Evolutionary conservation across 1,140 invertebrate genomes (phyloP), one percentile per base, ranked within the genome.

Genomic region (Grapholita molesta): DNA sequence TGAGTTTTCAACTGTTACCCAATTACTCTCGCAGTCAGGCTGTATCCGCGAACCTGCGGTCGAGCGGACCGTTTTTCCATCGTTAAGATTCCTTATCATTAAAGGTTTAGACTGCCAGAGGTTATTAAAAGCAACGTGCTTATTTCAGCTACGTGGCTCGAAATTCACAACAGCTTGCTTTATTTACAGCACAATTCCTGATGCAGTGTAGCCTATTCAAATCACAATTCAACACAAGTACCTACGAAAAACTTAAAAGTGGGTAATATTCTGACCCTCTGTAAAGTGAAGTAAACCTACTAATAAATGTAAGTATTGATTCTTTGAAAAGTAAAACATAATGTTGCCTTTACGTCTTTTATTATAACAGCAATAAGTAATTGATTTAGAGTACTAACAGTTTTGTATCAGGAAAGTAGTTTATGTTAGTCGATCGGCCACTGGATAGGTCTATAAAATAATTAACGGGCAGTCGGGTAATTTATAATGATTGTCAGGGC

Each of bases 1-100:
- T 65, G 30, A 24, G 30, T 65, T 33, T 65, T 33, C n/a, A 65
- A 65, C 64, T 65, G 64, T 65, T 61, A 61, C 64, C 30, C 64
- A 65, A 65, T 65, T 65, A 65, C 64, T 32, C 25, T 32, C 25
- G 55, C 55, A n/a, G 30, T 61, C 25, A 30, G 24, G 53, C 53
- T 23, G 24, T 28, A 28, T 30, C 15, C 55, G 55, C 30, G 12
- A 30, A 61, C 30, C 55, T 61, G 55, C 25, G n/a, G 8, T 0
- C 3, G 18, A 21, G 7, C 18, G 42, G 42, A 18, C 42, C 42
- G 42, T 48, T 21, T 48, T 48, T 48, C 18, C 42, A 48, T 48
- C 42, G 42, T 48, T 48, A 48, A 48, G 42, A 48, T 48, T 48
- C 7, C n/a, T 21, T 48, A 48, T 48, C 18, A 21, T 48, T 48